Evolutionary conservation across 1,140 invertebrate species (phyloP).

Genomic region (Akabosia matsudoensis): DNA sequence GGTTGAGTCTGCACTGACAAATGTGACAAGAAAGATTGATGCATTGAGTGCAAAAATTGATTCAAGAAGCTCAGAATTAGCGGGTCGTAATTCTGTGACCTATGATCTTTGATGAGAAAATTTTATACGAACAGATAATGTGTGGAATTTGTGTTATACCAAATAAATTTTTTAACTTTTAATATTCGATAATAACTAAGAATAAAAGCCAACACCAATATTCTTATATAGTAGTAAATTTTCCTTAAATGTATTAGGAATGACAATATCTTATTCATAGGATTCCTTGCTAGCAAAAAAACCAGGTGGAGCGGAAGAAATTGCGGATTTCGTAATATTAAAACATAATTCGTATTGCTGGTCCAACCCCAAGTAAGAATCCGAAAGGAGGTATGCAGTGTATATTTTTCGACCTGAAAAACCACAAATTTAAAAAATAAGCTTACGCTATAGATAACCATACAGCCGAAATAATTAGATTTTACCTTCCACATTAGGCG

Average conservation of each 20-base stretch:
- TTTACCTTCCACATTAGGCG: slow-evolving; percentile 60
- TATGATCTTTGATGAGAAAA: too few relatives aligned
- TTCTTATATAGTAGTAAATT: too few relatives aligned
- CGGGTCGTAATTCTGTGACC: too few relatives aligned
- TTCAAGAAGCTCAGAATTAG: neutral
- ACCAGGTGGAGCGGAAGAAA: neutral
- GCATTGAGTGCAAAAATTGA: neutral
- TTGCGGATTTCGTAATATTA: slow-evolving; percentile 24
- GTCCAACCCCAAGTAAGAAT: slow-evolving; percentile 91
- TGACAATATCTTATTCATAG: neutral
- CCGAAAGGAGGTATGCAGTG: slow-evolving; percentile 85
- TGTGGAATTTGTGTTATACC: too few relatives aligned
- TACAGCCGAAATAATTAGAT: slow-evolving; percentile 47
- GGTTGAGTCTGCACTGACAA: slow-evolving; percentile 26
- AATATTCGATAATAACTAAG: too few relatives aligned
- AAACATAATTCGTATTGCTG: slow-evolving; percentile 75
- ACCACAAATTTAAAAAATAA: slow-evolving; percentile 15
- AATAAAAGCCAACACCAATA: too few relatives aligned
- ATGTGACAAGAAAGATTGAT: slow-evolving; percentile 17
- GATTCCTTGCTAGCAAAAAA: neutral
- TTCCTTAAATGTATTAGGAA: neutral
- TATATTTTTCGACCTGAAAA: slow-evolving; percentile 67
- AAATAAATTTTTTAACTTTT: too few relatives aligned
- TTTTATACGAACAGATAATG: too few relatives aligned
- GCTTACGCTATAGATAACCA: neutral